Evolutionary conservation across 2,113 vertebrate species (phyloP), one percentile per base, ranked within the genome.

Genomic region (Poeciliopsis prolifica): DNA sequence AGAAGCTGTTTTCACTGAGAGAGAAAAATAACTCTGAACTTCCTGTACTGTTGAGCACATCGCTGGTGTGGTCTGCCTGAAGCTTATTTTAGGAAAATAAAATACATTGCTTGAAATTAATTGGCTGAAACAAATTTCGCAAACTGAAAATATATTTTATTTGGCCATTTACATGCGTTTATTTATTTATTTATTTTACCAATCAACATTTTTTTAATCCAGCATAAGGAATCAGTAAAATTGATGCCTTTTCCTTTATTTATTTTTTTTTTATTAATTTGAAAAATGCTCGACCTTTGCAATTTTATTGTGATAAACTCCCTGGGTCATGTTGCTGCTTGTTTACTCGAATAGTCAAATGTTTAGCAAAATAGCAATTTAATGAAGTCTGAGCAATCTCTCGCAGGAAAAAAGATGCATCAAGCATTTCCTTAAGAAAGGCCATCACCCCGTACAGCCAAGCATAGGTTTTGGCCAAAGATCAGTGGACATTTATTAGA

Each of bases 291-390:
- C 7, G 44, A 5, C 5, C 17, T 48, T 48, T 48, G 44, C 44
- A 48, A 48, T 6, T 19, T 19, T 48, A 17, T 48, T 48, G 14
- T 48, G 17, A 48, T 48, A 48, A 48, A 48, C 5, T 42, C 12
- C 35, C 35, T 37, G 35, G 35, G 35, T 14, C 10, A 0, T 30
- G 60, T 5, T n/a, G 1, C 28, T 73, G 10, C 68, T 31, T 70
- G 42, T 78, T 68, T 30, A 77, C 68, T 37, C 44, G 8, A 33
- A 67, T 75, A 31, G 14, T 66, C 31, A 14, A 48, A 51, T 78
- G 67, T 60, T 82, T 82, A 88, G 70, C 77, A 60, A 81, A 81
- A 40, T 4, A 17, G 42, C 15, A 44, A 44, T 74, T 86, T 87
- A 78, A 78, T 83, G 74, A 42, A 15, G 31, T 66, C 29, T 61